Evolutionary conservation across 2,888 invertebrate species (phyloP), one percentile per base, ranked within the genome.

Genomic region (Adelognathus sp.): DNA sequence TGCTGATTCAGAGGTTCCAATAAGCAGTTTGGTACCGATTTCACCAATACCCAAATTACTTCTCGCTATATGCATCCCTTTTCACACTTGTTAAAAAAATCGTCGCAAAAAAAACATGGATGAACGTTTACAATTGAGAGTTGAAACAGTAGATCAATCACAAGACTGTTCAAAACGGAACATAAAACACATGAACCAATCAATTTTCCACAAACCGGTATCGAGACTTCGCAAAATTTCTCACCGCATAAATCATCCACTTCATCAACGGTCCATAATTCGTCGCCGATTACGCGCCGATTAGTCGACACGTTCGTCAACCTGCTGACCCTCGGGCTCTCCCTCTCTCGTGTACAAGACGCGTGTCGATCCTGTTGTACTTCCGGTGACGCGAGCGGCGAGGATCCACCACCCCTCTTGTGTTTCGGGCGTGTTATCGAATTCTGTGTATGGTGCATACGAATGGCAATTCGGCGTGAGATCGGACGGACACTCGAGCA

Each of bases 381-480:
- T 75, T 75, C 75, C 75, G 75, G 71, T 79, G 71, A 75, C 75
- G 75, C 79, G 75, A 75, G 75, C 5, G 16, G n/a, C n/a, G n/a
- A n/a, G 58, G 36, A 79, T 79, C 54, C 63, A 36, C 29, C 56
- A 33, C 64, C 60, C 44, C 46, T 11, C 52, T 24, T 52, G 66
- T 73, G 69, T 56, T 46, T 56, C 64, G 56, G 39, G 61, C 66
- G 52, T 72, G 71, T 66, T 75, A 64, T 21, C 52, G 67, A 71
- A 75, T 79, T 36, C 41, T 44, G 21, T n/a, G n/a, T 7, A 39
- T 46, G 50, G 36, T 36, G 24, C 52, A 75, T 71, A 79, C 71
- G 79, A 79, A 79, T 79, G 71, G 61, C 75, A 71, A 79, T 75
- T 75, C 75, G 50, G 71, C 79, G 79, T 75, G 79, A 75, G 79